Evolutionary conservation across 1,140 invertebrate species (phyloP), one percentile per base, ranked within the genome.

Genomic region (Philotrypesis tridentata): DNA sequence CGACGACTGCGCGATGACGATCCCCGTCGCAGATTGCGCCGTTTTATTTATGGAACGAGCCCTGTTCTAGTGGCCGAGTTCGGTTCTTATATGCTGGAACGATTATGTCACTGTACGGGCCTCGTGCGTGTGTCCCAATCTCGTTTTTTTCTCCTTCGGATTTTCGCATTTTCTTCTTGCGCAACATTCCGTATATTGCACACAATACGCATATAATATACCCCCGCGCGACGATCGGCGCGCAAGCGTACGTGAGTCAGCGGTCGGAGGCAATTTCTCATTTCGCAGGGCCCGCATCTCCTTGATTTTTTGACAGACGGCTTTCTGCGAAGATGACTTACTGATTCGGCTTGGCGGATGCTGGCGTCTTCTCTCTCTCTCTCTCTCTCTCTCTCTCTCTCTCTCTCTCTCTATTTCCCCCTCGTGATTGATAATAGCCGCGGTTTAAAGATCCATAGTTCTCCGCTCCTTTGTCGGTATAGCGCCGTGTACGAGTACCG

Each of bases 341-440:
- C 67, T 63, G 40, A 71, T 68, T 43, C 65, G 67, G n/a, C n/a
- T 33, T 31, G 67, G 31, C 70, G 78, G 68, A 79, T 79, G 43
- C 77, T 21, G 73, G 31, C 60, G 55, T 76, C 73, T 61, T 29
- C 37, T 37, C 43, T 27, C 43, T 73, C 25, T 40, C 37, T 29
- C 25, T 31, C 71, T 27, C 23, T 60, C 23, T 14, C 27, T 31
- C 23, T 23, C 27, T 40, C 68, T 12, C 68, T 37, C 33, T 37
- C 31, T 70, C 43, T 12, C 31, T 14, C 43, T 55, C 71, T 21
- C 12, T 61, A n/a, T n/a, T 48, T 40, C 37, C 12, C 43, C 21
- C 48, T 82, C 70, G 70, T 87, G 87, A 87, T 87, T 87, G 86
- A 84, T 87, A 87, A 87, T 87, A 83, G 83, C 74, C 76, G 73